Conservation (phyloP, 2,888 invertebrate species). For the Scaptomyza flava region DNA sequence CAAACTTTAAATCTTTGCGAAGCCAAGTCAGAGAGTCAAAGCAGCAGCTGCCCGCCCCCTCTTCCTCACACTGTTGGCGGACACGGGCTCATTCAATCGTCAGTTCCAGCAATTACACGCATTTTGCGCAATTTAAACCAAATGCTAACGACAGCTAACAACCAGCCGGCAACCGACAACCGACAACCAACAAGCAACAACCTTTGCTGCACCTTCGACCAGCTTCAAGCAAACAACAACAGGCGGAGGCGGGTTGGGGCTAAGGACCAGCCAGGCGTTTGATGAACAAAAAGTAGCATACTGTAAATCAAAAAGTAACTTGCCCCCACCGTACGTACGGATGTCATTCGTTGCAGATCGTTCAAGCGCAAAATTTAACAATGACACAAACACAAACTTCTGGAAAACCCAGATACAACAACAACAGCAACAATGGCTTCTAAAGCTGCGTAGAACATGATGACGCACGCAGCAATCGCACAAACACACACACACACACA, state of each 20-base stretch:
- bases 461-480: constrained; percentile 44
- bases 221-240: constrained; percentile 35
- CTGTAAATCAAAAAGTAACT: constrained; percentile 81
- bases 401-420: constrained; percentile 32
- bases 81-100: constrained; percentile 76
- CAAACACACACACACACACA: constrained; percentile 12
- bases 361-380: constrained; percentile 80
- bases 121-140: constrained; percentile 80
- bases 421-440: constrained; percentile 37
- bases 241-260: constrained; percentile 5
- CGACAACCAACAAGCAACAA: constrained; percentile 60
- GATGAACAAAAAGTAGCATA: constrained; percentile 79
- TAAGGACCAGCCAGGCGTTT: constrained; percentile 61
- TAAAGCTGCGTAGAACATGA: constrained; percentile 70
- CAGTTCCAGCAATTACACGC: constrained; percentile 80
- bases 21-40: constrained; percentile 45
- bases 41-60: constrained; percentile 52
- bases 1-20: constrained; percentile 68
- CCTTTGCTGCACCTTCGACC: constrained; percentile 76
- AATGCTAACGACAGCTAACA: constrained; percentile 79
- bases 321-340: constrained; percentile 75
- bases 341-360: constrained; percentile 80
- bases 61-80: constrained; percentile 15
- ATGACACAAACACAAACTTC: constrained; percentile 78
- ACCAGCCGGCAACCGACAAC: constrained; percentile 70